Conservation (phyloP, 2,113 vertebrate genomes). For the Synchiropus splendidus region DNA sequence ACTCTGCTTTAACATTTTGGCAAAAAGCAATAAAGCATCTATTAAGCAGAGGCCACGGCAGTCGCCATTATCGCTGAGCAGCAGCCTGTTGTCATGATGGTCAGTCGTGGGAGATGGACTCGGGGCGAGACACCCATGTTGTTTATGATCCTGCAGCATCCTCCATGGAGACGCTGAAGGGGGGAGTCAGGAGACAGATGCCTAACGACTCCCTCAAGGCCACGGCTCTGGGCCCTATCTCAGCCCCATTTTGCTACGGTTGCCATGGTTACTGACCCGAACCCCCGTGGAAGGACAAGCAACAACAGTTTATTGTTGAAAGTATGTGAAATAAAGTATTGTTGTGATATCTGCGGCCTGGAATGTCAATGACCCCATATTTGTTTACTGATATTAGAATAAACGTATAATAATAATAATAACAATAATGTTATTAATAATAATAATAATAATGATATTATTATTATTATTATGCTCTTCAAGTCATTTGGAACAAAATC, state of each 20-base stretch:
- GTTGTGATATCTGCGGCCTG: too few relatives aligned
- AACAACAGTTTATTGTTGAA: too few relatives aligned
- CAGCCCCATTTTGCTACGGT: slow-evolving; percentile 65
- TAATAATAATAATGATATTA: background rate
- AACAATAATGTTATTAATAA: too few relatives aligned
- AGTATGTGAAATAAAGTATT: too few relatives aligned
- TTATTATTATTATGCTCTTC: too few relatives aligned
- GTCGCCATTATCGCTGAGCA: slow-evolving; percentile 26
- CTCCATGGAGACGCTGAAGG: slow-evolving; percentile 43
- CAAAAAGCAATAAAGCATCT: background rate
- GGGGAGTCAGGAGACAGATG: slow-evolving; percentile 67
- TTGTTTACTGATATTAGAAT: too few relatives aligned
- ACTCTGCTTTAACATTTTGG: too few relatives aligned
- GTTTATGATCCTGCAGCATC: slow-evolving; percentile 52
- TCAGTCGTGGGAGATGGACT: slow-evolving; percentile 46
- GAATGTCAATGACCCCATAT: too few relatives aligned
- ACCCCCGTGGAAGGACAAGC: slow-evolving; percentile 14
- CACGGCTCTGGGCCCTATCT: slow-evolving; percentile 64
- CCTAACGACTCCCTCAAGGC: slow-evolving; percentile 69
- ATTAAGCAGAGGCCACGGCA: background rate
- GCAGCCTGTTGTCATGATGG: slow-evolving; percentile 45
- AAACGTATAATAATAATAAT: too few relatives aligned
- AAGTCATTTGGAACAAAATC: too few relatives aligned
- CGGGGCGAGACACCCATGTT: slow-evolving; percentile 54
- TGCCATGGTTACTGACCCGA: slow-evolving; percentile 68